Evolutionary conservation across 2,888 invertebrate species (phyloP), one percentile per base, ranked within the genome.

Genomic region (Platynereis dumerilii): DNA sequence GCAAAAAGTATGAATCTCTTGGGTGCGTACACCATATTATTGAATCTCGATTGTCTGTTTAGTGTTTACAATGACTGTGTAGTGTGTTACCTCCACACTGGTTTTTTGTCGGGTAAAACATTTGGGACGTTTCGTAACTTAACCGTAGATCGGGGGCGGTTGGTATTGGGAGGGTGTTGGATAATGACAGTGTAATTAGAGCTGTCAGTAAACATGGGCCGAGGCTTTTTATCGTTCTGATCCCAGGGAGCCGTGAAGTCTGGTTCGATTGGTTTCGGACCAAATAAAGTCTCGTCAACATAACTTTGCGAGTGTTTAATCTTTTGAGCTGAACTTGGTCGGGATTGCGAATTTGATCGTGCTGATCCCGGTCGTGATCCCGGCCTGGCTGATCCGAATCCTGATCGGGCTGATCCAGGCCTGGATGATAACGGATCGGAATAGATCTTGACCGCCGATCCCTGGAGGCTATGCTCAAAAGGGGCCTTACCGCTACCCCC

Each of bases 221-320:
- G 5, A 5, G n/a, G 10, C n/a, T 48, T 48, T 12, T 48, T 48
- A 5, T 48, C 48, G 5, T 48, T 5, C 17, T 48, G 5, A 20
- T 48, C n/a, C 48, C 48, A 48, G n/a, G 48, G 48, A 22, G 48
- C 48, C 3, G 48, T 22, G 22, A 48, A 48, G 17, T 22, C 22
- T 12, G 48, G 48, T 48, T 48, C 48, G 22, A 22, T n/a, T 5
- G 48, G 48, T 48, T 48, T 48, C 3, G 48, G 48, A 12, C 48
- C 48, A n/a, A 48, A 48, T 5, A 48, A n/a, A n/a, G 22, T 48
- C n/a, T 48, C 48, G 17, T 48, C 48, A 48, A 48, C 48, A 48
- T 10, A 48, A 48, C 20, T 20, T n/a, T 48, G 3, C 17, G n/a
- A 22, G 17, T 48, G 48, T n/a, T 48, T 48, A 10, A 20, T 48